These are phyloP conservation scores for Nematopogon swammerdamellus DNA, from an alignment of 2,888 invertebrate species.

Conservation along the genomic window DNA sequence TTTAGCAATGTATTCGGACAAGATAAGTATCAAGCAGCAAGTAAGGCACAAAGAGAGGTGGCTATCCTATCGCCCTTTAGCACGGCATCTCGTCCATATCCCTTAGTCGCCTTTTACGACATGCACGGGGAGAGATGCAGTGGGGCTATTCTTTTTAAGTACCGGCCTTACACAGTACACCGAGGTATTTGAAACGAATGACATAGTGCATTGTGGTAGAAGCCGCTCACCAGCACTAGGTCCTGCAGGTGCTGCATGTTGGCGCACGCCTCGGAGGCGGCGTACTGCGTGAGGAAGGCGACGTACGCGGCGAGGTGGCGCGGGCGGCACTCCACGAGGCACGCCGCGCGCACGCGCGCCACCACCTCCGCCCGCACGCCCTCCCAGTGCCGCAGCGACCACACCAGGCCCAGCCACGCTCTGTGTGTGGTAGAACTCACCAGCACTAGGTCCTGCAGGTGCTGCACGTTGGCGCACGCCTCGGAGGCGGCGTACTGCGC, in stretches of 20 bases:
- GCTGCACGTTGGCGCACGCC: slow-evolving; percentile 15
- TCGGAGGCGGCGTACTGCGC: slow-evolving; percentile 61
- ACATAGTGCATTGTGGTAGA: too few species aligned
- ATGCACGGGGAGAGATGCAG: too few species aligned
- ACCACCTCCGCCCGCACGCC: slow-evolving; percentile 68
- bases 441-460: slow-evolving; percentile 32
- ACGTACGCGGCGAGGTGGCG: slow-evolving; percentile 80
- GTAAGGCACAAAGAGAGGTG: too few species aligned
- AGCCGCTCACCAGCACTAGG: slow-evolving; percentile 23
- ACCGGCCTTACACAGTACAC: too few species aligned
- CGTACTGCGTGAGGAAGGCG: slow-evolving; percentile 76
- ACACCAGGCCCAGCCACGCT: slow-evolving; percentile 50
- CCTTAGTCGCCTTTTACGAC: too few species aligned
- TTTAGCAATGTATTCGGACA: too few species aligned
- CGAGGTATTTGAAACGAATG: too few species aligned
- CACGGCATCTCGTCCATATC: too few species aligned
- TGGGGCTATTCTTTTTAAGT: too few species aligned
- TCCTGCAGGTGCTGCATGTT: slow-evolving; percentile 23
- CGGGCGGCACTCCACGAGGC: slow-evolving; percentile 88
- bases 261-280: slow-evolving; percentile 24
- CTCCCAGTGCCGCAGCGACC: slow-evolving; percentile 75
- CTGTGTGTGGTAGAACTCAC: slow-evolving; percentile 18
- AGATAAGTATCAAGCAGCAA: too few species aligned
- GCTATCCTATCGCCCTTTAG: too few species aligned
- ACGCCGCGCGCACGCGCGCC: slow-evolving; percentile 75